These are phyloP conservation scores for Toxotes lorentzi DNA, from an alignment of 2,797 vertebrate genomes.

Conservation along the genomic window DNA sequence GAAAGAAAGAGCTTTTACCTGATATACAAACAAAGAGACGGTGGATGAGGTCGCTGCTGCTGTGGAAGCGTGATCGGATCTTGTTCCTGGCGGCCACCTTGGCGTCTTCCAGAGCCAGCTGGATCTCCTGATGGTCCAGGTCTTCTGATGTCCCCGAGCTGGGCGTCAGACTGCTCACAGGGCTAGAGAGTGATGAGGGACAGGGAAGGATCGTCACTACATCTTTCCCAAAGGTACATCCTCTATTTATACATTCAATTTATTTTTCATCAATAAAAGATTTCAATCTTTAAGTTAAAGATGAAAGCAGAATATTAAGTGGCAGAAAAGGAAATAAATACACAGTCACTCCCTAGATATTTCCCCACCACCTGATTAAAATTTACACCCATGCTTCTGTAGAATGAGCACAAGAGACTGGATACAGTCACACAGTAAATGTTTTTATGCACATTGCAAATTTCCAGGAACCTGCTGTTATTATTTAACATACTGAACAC, in stretches of 20 bases:
- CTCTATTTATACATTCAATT: background rate
- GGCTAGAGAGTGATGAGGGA: conserved; percentile 61
- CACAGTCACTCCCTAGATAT: background rate
- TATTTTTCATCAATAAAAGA: background rate
- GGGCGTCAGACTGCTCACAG: conserved; percentile 86
- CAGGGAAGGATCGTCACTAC: conserved; percentile 4
- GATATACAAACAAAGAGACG: conserved; percentile 99
- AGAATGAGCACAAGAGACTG: background rate
- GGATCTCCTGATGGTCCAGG: conserved; percentile 87
- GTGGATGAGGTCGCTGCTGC: conserved; percentile 97
- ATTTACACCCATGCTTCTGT: background rate
- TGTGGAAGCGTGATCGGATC: conserved; percentile 95
- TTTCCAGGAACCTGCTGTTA: background rate
- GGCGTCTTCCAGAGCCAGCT: conserved; percentile 87
- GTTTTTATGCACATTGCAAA: background rate
- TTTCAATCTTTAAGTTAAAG: background rate
- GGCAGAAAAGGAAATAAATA: background rate
- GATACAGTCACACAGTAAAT: background rate
- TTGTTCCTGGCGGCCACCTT: conserved; percentile 91
- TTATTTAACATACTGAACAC: background rate
- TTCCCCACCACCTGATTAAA: background rate
- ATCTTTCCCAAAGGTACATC: background rate
- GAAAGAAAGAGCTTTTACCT: conserved; percentile 82
- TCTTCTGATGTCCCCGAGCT: conserved; percentile 90
- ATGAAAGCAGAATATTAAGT: background rate